Evolutionary conservation across 1,140 invertebrate species (phyloP), one percentile per base, ranked within the genome.

Genomic region (Liolophura sinensis): DNA sequence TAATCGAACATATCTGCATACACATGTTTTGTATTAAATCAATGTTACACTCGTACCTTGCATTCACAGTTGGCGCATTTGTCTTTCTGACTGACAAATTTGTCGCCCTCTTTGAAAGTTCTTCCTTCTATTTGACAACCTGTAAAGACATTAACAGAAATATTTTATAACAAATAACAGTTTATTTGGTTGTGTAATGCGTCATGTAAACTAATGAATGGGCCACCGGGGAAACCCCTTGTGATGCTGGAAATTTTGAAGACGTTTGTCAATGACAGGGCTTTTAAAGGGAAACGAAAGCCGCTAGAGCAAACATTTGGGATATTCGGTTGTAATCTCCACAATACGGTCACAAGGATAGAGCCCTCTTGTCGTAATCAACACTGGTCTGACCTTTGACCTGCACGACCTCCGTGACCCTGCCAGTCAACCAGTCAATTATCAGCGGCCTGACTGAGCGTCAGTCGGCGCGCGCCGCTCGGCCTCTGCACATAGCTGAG

Each of bases 41-140:
- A 58, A 14, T 27, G 20, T 52, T 22, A 40, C 3, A 22, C 3
- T 25, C 3, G 59, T 70, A 81, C 81, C 76, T 76, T 64, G 63
- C 81, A 83, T 1, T 62, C 57, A 64, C 81, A 83, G n/a, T 68
- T 69, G 15, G 78, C 73, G 51, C 81, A 82, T 1, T 60, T n/a
- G 25, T 83, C 81, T n/a, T 70, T 70, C 0, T 71, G 49, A 14
- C 80, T 64, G 1, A 69, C 64, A 56, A 82, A 81, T 7, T 56
- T 65, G 11, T 79, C 79, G 0, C 78, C 75, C 57, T 82, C 73
- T 47, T 67, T 61, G 59, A 77, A 78, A 5, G 60, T 60, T 64
- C 73, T 69, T 5, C 78, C 79, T 9, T 77, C 69, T 56, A 76
- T 71, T 12, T 65, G 67, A 69, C 81, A 83, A 24, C 79, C 81